Percentiles rank a stretch among this genome's conserved stretches.
Evolutionary conservation across 2,888 invertebrate genomes (phyloP).

Genomic region (Heteromyza rotundicornis): DNA sequence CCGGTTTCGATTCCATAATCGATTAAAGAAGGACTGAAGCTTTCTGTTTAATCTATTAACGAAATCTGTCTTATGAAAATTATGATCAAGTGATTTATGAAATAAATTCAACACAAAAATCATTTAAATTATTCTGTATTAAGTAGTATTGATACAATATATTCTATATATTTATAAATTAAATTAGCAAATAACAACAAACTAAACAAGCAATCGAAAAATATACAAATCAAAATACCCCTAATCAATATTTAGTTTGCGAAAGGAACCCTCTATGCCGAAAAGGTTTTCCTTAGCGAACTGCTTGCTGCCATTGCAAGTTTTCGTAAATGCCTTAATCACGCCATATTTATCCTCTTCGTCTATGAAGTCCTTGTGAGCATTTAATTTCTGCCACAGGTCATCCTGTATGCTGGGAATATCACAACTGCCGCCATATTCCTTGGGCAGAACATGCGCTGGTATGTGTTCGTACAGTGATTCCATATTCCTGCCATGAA

Average conservation of each 20-base stretch:
- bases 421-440: constrained; percentile 67
- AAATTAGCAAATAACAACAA: neutral
- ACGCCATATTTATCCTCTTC: constrained; percentile 33
- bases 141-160: too few relatives aligned
- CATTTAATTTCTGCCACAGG: constrained; percentile 24
- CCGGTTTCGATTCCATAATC: too few relatives aligned
- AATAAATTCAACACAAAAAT: too few relatives aligned
- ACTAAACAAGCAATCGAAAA: neutral
- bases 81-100: too few relatives aligned
- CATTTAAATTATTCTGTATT: too few relatives aligned
- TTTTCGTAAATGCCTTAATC: neutral
- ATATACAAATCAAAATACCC: constrained; percentile 2
- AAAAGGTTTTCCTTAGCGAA: constrained; percentile 21
- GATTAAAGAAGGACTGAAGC: too few relatives aligned
- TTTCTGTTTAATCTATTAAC: too few relatives aligned
- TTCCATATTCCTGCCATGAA: constrained; percentile 65
- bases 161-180: too few relatives aligned
- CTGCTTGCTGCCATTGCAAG: neutral
- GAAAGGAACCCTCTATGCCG: constrained; percentile 38
- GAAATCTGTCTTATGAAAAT: too few relatives aligned
- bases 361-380: constrained; percentile 23
- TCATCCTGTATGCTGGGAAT: constrained; percentile 17
- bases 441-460: constrained; percentile 66
- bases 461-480: constrained; percentile 67
- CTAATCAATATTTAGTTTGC: constrained; percentile 39